Percentiles rank a stretch among this genome's conserved stretches.
phyloP scores from a whole-genome alignment of 64 coral and sea anemone species.

The Actinia tenebrosa region DNA sequence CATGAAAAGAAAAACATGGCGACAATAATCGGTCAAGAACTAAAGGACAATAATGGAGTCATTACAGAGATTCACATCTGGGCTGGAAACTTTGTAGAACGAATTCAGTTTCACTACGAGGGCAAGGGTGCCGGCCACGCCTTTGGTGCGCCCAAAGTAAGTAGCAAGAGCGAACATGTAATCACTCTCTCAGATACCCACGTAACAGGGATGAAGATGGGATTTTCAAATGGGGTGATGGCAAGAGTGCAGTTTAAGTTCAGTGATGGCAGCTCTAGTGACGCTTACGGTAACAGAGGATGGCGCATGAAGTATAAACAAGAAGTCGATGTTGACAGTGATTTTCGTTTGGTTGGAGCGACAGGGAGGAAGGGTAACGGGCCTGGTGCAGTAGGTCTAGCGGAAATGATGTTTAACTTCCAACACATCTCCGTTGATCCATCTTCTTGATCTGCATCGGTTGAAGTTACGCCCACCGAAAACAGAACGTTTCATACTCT shows the following conservation, averaged over 20 bases:
- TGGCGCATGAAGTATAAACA: background rate
- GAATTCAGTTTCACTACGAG: background rate
- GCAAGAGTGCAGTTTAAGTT: background rate
- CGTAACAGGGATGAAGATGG: background rate
- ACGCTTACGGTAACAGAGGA: background rate
- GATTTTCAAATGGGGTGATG: background rate
- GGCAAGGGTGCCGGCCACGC: background rate
- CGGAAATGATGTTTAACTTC: background rate
- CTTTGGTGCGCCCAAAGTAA: background rate
- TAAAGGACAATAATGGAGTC: background rate
- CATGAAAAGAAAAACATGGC: background rate
- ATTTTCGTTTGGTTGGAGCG: slow-evolving; percentile 7
- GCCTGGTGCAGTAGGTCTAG: background rate
- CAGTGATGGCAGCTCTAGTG: background rate
- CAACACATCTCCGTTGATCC: background rate
- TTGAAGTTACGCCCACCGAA: too few species aligned
- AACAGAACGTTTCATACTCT: too few species aligned
- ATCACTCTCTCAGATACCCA: background rate
- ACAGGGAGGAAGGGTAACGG: background rate
- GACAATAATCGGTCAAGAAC: background rate
- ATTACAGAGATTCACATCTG: background rate
- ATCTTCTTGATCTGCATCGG: background rate
- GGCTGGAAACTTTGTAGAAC: background rate
- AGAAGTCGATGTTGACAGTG: background rate
- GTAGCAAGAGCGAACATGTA: background rate